These are phyloP conservation scores for Fulmarus glacialis DNA, from an alignment of 2,113 vertebrate genomes.

Conservation along the genomic window DNA sequence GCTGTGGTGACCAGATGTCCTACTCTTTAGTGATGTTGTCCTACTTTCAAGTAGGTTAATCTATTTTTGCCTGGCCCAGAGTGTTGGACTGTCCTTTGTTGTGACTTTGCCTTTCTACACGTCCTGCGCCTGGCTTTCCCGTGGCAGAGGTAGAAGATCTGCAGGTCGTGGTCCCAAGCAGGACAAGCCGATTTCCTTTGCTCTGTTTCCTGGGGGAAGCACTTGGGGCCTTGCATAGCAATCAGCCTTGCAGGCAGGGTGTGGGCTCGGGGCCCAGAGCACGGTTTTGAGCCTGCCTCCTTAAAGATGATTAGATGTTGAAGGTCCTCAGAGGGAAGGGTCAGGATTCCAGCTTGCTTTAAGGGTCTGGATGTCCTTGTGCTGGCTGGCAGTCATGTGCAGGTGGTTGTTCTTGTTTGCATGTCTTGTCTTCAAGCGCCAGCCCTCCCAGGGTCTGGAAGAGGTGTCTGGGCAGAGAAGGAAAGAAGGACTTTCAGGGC, in stretches of 20 bases:
- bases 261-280: accelerated
- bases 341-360: neutral
- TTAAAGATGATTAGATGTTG: neutral
- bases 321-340: neutral
- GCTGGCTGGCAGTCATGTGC: neutral
- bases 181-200: neutral
- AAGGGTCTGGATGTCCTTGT: neutral
- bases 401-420: neutral
- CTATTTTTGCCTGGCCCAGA: constrained; percentile 59
- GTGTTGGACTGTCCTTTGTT: constrained; percentile 12
- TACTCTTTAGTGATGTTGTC: neutral
- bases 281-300: neutral
- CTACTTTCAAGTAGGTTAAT: constrained; percentile 66
- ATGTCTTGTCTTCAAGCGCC: neutral
- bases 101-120: neutral
- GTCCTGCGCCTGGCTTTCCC: neutral
- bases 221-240: neutral
- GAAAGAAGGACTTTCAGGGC: neutral
- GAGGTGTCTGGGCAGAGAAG: neutral
- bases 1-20: constrained; percentile 38
- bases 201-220: neutral
- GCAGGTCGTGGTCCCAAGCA: neutral
- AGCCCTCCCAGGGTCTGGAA: neutral
- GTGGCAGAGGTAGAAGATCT: neutral
- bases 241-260: neutral